These are phyloP conservation scores for Phalloptychus januarius DNA, from an alignment of 2,797 vertebrate species.

Conservation along the genomic window DNA sequence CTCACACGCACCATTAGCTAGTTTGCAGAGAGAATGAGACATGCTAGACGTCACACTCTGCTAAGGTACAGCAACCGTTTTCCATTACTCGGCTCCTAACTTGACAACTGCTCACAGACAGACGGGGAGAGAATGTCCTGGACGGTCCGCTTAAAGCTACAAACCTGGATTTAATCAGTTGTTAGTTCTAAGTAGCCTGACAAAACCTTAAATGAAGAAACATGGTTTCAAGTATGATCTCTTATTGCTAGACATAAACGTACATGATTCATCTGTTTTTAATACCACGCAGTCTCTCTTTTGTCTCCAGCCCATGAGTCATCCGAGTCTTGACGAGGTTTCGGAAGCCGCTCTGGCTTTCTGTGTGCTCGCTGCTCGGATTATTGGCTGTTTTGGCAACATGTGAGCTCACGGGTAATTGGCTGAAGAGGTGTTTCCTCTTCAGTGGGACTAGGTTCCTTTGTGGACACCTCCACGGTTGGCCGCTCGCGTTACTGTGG, in stretches of 20 bases:
- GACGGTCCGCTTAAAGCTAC: conserved; percentile 27
- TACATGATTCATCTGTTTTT: conserved; percentile 41
- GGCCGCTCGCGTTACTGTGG: conserved; percentile 47
- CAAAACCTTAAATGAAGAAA: conserved; percentile 19
- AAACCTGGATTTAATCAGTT: conserved; percentile 23
- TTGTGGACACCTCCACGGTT: conserved; percentile 64
- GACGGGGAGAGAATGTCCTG: conserved; percentile 28
- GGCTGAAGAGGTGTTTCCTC: conserved; percentile 77
- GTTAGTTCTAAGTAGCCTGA: conserved; percentile 10
- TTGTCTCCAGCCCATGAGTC: conserved; percentile 36
- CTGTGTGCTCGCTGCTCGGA: conserved; percentile 70
- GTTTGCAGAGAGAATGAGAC: conserved; percentile 12
- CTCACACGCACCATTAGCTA: conserved; percentile 33
- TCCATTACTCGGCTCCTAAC: conserved; percentile 44
- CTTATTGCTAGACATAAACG: conserved; percentile 8
- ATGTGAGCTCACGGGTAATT: conserved; percentile 78
- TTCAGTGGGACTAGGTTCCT: conserved; percentile 75
- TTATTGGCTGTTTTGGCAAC: conserved; percentile 84
- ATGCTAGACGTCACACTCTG: conserved; percentile 33
- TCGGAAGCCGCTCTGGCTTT: conserved; percentile 42
- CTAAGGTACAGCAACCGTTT: conserved; percentile 28
- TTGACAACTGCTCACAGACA: conserved; percentile 32
- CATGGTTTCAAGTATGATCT: conserved; percentile 14
- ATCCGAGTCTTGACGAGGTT: conserved; percentile 37
- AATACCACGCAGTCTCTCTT: conserved; percentile 27